Evolutionary conservation across 2,797 vertebrate species (phyloP).

Genomic region (Melanotaenia trifasciata): DNA sequence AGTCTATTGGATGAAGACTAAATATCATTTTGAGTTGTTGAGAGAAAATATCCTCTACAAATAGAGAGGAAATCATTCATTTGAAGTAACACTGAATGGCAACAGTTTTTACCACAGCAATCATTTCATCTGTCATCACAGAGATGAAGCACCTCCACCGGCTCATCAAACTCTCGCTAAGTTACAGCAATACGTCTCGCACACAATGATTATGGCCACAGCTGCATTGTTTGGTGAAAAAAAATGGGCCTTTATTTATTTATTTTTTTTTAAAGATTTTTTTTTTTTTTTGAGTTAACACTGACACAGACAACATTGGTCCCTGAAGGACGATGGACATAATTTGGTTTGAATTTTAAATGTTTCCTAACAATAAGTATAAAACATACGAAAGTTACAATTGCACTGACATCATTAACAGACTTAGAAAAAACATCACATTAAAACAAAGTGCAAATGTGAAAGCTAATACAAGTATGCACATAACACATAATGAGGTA

Average conservation of each 20-base stretch:
- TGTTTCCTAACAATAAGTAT: slow-evolving; percentile 66
- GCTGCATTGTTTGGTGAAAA: slow-evolving; percentile 74
- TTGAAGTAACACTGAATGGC: not conserved
- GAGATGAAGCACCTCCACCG: not conserved
- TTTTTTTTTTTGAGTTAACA: slow-evolving; percentile 60
- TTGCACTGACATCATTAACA: slow-evolving; percentile 72
- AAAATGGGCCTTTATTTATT: slow-evolving; percentile 81
- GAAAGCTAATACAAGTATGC: slow-evolving; percentile 74
- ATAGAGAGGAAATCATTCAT: not conserved
- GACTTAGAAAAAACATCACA: slow-evolving; percentile 63
- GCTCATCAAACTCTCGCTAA: not conserved
- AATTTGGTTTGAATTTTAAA: slow-evolving; percentile 57
- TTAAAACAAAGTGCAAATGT: slow-evolving; percentile 77
- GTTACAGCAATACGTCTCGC: slow-evolving; percentile 28
- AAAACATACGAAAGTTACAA: slow-evolving; percentile 72
- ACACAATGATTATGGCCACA: slow-evolving; percentile 80
- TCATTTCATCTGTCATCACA: not conserved
- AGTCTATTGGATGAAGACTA: not conserved
- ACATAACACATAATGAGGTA: slow-evolving; percentile 75
- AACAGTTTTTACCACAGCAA: slow-evolving; percentile 13
- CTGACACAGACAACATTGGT: slow-evolving; percentile 74
- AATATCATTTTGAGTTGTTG: not conserved
- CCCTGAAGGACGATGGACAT: slow-evolving; percentile 56
- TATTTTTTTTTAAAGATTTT: slow-evolving; percentile 22
- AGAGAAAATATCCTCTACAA: not conserved